These are phyloP conservation scores for Steromphala cineraria DNA, from an alignment of 2,888 invertebrate genomes.

Conservation along the genomic window DNA sequence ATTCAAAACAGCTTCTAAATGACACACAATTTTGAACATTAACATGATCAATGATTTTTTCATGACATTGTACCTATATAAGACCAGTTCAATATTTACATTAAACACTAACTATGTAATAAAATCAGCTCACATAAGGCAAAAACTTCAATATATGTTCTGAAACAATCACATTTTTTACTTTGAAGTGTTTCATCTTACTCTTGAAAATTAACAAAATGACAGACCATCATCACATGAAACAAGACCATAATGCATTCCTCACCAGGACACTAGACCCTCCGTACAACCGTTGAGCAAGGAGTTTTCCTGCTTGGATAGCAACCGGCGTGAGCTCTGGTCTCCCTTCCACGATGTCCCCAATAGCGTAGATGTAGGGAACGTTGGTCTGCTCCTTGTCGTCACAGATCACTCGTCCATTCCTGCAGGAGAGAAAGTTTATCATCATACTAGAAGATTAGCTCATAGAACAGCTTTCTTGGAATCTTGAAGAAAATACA, in stretches of 20 bases:
- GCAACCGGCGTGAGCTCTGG: slow-evolving; percentile 93
- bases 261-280: slow-evolving; percentile 52
- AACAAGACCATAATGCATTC: background rate
- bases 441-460: no score
- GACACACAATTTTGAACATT: no score
- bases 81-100: background rate
- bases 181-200: no score
- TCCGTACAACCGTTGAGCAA: slow-evolving; percentile 81
- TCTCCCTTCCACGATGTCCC: slow-evolving; percentile 83
- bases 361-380: slow-evolving; percentile 92
- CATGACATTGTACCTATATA: background rate
- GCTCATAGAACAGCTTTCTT: no score
- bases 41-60: background rate
- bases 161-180: no score
- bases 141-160: no score
- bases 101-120: no score
- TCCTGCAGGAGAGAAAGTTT: slow-evolving; percentile 67
- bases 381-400: slow-evolving; percentile 89
- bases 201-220: no score
- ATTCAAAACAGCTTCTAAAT: no score
- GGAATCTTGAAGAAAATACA: no score
- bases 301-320: slow-evolving; percentile 85
- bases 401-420: slow-evolving; percentile 73
- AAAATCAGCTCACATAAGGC: no score
- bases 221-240: no score